A percentile compares a stretch with the other conserved stretches of the same genome.
Evolutionary conservation across 2,113 vertebrate genomes (phyloP).

Genomic region (Meles meles): DNA sequence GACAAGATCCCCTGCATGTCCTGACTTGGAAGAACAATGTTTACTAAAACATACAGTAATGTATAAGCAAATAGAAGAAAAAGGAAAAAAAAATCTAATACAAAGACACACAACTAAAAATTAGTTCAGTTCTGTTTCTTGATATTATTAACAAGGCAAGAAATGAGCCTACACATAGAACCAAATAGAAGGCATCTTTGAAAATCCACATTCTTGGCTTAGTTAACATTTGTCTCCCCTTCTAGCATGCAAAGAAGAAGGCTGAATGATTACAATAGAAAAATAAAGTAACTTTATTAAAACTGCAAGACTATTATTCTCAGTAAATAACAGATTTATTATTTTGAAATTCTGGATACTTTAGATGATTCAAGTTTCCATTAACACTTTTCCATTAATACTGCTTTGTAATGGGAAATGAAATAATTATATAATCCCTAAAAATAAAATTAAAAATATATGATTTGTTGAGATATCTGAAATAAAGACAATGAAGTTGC

Average conservation of each 20-base stretch:
- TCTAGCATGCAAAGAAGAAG: neutral
- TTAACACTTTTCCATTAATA: conserved; percentile 51
- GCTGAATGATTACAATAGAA: neutral
- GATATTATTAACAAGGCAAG: neutral
- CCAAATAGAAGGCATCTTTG: neutral
- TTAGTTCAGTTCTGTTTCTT: neutral
- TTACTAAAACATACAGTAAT: neutral
- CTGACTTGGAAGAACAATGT: neutral
- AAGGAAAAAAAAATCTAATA: neutral
- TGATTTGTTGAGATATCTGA: conserved; percentile 13
- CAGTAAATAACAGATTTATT: conserved; percentile 41
- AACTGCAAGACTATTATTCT: neutral
- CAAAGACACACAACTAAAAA: neutral
- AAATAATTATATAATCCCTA: neutral
- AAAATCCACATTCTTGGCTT: neutral
- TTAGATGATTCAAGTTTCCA: conserved; percentile 45
- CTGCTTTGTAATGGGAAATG: conserved; percentile 34
- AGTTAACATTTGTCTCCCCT: neutral
- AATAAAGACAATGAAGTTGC: conserved; percentile 1
- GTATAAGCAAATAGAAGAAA: neutral
- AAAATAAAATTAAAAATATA: conserved; percentile 30
- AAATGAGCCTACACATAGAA: neutral
- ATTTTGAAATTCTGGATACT: conserved; percentile 45
- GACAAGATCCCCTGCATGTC: neutral
- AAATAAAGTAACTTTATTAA: neutral